Conservation (phyloP, 2,113 vertebrate genomes). For the Hemibagrus wyckioides region DNA sequence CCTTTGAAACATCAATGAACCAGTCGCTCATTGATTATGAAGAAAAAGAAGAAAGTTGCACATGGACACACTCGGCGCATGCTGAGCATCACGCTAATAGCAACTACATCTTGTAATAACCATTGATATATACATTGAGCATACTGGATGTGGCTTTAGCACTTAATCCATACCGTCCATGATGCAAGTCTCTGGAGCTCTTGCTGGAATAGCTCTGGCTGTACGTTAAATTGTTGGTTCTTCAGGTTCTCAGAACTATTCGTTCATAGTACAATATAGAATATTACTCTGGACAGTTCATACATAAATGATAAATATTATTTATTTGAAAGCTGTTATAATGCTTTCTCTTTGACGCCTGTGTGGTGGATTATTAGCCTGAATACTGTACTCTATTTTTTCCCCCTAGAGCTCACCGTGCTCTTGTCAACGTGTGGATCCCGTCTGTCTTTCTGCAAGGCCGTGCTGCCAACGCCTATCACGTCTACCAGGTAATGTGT, state of each 20-base stretch:
- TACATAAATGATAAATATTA: background rate
- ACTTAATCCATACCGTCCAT: conserved; percentile 1
- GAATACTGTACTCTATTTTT: conserved; percentile 17
- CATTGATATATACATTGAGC: background rate
- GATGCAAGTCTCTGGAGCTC: background rate
- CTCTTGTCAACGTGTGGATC: conserved; percentile 99
- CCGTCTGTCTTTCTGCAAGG: conserved; percentile 97
- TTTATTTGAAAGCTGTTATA: background rate
- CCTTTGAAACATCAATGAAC: conserved; percentile 19
- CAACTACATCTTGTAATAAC: background rate
- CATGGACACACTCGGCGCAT: background rate
- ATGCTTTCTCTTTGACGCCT: background rate
- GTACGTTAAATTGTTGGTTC: background rate
- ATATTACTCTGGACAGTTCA: background rate
- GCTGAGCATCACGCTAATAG: background rate
- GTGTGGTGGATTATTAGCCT: background rate
- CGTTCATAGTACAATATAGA: background rate
- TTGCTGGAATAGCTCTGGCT: background rate
- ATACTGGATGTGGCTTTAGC: background rate
- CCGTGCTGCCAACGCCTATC: conserved; percentile 92
- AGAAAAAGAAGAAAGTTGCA: background rate
- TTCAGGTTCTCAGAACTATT: background rate
- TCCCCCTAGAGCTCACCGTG: conserved; percentile 86
- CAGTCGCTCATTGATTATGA: conserved; percentile 5
- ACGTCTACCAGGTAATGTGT: conserved; percentile 91